A percentile compares a stretch with the other conserved stretches of the same genome.
These are phyloP conservation scores for Drosophila tristis DNA, from an alignment of 1,140 invertebrate genomes.

Conservation along the genomic window DNA sequence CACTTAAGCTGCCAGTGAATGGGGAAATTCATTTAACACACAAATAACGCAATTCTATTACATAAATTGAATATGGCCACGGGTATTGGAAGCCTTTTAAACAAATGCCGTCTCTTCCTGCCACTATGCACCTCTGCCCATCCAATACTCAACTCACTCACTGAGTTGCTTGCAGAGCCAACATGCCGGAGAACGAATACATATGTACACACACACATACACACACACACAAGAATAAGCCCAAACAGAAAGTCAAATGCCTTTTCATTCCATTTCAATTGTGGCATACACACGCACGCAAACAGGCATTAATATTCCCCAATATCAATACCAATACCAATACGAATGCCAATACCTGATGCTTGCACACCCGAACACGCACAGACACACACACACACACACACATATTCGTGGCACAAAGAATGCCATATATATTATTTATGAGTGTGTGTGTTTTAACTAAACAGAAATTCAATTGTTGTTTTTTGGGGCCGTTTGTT, in stretches of 20 bases:
- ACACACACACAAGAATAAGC: conserved; percentile 47
- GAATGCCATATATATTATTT: conserved; percentile 49
- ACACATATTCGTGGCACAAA: conserved; percentile 7
- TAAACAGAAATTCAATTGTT: conserved; percentile 77
- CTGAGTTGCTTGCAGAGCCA: conserved; percentile 40
- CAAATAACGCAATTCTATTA: conserved; percentile 68
- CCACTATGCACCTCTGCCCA: conserved; percentile 33
- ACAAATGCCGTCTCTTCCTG: conserved; percentile 26
- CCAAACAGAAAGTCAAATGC: conserved; percentile 69
- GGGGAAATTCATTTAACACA: conserved; percentile 36
- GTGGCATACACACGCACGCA: conserved; percentile 33
- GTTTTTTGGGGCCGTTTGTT: conserved; percentile 45
- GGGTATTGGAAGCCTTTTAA: conserved; percentile 57
- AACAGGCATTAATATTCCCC: conserved; percentile 23
- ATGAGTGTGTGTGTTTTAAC: conserved; percentile 67
- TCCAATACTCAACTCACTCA: no score
- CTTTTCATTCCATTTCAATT: conserved; percentile 64
- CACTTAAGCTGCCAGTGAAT: conserved; percentile 18
- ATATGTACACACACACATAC: no score
- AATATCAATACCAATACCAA: conserved; percentile 10
- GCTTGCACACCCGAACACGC: background rate
- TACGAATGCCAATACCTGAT: conserved; percentile 30
- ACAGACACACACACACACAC: conserved; percentile 9
- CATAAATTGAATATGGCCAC: conserved; percentile 73
- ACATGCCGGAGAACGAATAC: conserved; percentile 61